Percentiles rank a stretch among this genome's conserved stretches.
These are phyloP conservation scores for Lycodopsis pacificus DNA, from an alignment of 2,797 vertebrate species.

Conservation along the genomic window DNA sequence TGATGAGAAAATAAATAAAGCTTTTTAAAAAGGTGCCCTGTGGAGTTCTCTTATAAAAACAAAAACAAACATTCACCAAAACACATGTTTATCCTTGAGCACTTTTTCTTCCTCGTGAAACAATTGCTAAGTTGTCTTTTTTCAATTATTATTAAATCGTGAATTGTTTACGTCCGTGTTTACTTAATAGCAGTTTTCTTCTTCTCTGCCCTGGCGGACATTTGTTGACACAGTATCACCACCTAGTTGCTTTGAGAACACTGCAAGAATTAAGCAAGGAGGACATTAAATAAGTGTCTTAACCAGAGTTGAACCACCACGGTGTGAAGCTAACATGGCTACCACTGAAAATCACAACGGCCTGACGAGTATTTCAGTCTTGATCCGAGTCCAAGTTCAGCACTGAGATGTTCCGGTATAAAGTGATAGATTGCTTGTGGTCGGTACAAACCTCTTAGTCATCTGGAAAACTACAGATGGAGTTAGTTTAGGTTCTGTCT, in stretches of 20 bases:
- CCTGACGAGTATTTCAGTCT: background rate
- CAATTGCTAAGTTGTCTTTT: background rate
- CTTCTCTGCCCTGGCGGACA: background rate
- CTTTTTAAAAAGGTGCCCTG: background rate
- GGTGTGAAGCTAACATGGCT: background rate
- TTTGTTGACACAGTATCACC: background rate
- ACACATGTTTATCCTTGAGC: background rate
- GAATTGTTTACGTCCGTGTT: background rate
- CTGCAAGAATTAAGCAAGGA: background rate
- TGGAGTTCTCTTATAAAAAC: background rate
- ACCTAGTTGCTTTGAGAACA: background rate
- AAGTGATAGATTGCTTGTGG: background rate
- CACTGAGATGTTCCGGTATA: background rate
- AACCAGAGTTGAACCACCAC: background rate
- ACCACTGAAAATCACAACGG: background rate
- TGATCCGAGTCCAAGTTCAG: background rate
- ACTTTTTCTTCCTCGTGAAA: background rate
- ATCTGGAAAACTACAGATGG: background rate
- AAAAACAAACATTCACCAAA: background rate
- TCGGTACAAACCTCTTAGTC: background rate
- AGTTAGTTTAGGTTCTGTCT: background rate
- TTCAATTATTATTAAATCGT: background rate
- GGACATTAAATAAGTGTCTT: background rate
- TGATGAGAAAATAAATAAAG: background rate
- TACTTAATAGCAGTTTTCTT: background rate